Evolutionary conservation across 2,888 invertebrate genomes (phyloP).

Genomic region (Drosophila tripunctata): DNA sequence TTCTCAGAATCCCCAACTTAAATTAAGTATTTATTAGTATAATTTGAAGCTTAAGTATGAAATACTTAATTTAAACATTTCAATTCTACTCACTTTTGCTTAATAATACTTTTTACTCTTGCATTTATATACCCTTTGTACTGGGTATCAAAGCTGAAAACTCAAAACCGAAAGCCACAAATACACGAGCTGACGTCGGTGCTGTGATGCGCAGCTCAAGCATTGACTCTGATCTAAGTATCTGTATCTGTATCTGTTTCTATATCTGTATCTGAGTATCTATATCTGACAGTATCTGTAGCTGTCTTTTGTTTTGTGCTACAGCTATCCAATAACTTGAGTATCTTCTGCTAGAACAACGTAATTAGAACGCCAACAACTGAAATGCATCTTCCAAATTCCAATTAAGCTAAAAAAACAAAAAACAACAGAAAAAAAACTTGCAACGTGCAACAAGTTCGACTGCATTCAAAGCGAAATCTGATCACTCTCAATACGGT

Average conservation of each 20-base stretch:
- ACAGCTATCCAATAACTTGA: slow-evolving; percentile 8
- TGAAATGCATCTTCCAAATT: slow-evolving; percentile 73
- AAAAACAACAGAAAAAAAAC: background rate
- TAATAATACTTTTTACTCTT: too few relatives aligned
- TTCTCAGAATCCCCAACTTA: too few relatives aligned
- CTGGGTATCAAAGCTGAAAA: background rate
- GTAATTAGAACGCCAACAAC: slow-evolving; percentile 66
- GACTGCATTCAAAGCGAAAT: slow-evolving; percentile 58
- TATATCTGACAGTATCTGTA: slow-evolving; percentile 18
- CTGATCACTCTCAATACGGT: slow-evolving; percentile 9
- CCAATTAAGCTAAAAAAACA: slow-evolving; percentile 55
- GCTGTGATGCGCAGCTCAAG: slow-evolving; percentile 9
- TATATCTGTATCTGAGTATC: slow-evolving; percentile 12
- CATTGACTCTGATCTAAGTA: slow-evolving; percentile 1
- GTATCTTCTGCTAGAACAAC: slow-evolving; percentile 43
- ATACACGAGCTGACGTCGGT: slow-evolving; percentile 45
- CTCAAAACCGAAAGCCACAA: background rate
- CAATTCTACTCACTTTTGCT: too few relatives aligned
- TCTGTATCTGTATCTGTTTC: slow-evolving; percentile 19
- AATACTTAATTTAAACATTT: too few relatives aligned
- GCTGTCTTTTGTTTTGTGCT: slow-evolving; percentile 21
- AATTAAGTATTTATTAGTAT: too few relatives aligned
- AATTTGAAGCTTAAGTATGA: too few relatives aligned
- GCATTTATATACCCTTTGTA: background rate
- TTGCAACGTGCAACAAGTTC: slow-evolving; percentile 29